A percentile compares a stretch with the other conserved stretches of the same genome.
Evolutionary conservation across 2,113 vertebrate species (phyloP).

Genomic region (Natator depressus): DNA sequence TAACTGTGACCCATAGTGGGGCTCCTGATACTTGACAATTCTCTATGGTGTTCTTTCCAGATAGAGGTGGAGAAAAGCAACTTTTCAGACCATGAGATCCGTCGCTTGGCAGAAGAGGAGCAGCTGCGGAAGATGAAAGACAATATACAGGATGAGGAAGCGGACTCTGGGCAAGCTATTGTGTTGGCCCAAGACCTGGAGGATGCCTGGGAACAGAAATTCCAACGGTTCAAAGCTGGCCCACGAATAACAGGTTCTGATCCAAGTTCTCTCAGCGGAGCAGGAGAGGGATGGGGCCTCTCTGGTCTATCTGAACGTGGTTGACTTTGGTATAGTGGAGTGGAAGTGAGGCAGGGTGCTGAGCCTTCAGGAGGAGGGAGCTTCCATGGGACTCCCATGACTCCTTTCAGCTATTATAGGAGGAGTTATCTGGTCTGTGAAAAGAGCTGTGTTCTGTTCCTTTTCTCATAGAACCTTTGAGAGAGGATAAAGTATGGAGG

Average conservation of each 20-base stretch:
- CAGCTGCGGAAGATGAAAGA: constrained; percentile 81
- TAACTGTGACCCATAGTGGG: accelerated
- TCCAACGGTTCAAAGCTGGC: constrained; percentile 80
- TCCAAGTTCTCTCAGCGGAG: accelerated
- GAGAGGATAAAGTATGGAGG: background rate
- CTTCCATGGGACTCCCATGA: background rate
- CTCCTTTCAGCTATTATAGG: accelerated
- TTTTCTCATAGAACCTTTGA: background rate
- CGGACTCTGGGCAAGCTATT: constrained; percentile 68
- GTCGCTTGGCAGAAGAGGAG: constrained; percentile 84
- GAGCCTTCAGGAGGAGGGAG: background rate
- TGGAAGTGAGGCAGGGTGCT: background rate
- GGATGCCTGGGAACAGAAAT: constrained; percentile 92
- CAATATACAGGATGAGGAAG: constrained; percentile 78
- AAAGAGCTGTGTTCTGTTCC: accelerated
- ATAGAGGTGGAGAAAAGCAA: constrained; percentile 90
- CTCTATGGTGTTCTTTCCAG: constrained; percentile 64
- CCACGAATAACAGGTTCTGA: constrained; percentile 82
- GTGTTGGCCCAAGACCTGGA: constrained; percentile 89
- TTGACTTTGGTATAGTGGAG: accelerated
- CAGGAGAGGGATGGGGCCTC: too few species aligned
- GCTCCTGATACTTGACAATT: background rate
- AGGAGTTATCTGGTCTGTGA: background rate
- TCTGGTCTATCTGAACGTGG: background rate
- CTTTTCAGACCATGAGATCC: constrained; percentile 91